Evolutionary conservation across 2,888 invertebrate genomes (phyloP).

Genomic region (Cephonodes hylas): DNA sequence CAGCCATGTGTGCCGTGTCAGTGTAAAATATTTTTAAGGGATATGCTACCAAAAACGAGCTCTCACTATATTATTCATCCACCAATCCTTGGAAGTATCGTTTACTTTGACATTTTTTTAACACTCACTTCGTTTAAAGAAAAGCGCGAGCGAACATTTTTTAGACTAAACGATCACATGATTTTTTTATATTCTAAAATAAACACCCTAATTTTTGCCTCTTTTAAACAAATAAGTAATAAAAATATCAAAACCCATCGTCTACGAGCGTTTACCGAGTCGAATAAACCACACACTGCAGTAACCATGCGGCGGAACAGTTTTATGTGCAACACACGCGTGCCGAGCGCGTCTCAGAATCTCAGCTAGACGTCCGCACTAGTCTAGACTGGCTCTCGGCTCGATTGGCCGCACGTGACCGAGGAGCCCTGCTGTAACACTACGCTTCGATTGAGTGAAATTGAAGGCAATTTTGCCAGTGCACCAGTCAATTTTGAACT

Average conservation of each 20-base stretch:
- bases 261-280: background rate
- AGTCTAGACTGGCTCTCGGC: constrained; percentile 37
- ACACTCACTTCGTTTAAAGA: no score
- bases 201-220: no score
- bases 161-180: no score
- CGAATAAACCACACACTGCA: background rate
- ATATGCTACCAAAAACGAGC: no score
- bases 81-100: no score
- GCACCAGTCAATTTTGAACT: constrained; percentile 37
- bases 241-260: background rate
- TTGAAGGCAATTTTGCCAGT: constrained; percentile 40
- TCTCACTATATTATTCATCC: no score
- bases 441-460: constrained; percentile 47
- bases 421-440: constrained; percentile 42
- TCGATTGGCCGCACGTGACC: constrained; percentile 52
- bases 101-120: no score
- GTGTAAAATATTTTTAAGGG: no score
- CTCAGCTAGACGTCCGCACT: constrained; percentile 30
- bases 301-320: background rate
- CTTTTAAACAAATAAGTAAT: no score
- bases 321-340: background rate
- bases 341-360: constrained; percentile 32
- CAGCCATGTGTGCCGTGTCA: no score
- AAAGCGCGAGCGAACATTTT: no score
- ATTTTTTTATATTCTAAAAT: no score